Base-by-base conservation (phyloP, 2,888 invertebrate species). In the Linnaemya vulpina region DNA sequence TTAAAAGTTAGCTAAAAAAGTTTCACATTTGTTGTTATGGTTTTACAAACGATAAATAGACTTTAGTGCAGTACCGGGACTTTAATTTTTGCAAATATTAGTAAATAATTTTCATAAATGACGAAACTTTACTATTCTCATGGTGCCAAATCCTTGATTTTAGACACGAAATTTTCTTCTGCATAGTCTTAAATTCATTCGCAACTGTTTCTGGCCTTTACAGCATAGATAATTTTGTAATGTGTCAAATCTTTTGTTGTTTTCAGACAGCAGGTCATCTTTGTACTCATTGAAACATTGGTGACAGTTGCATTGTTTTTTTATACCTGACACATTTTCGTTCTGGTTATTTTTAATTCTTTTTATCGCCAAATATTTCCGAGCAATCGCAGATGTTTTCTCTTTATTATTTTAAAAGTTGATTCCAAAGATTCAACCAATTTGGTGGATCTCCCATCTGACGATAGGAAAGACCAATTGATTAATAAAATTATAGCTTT, bases 111-210 rank as follows among this genome's bases (percentile, higher is more conserved):
- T n/a, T 60, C 30, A 35, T 22, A 17, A 35, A 17, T 22, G 35
- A 60, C 8, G 46, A 10, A 11, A 43, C 22, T 17, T 17, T 43
- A 1, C 38, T 20, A 43, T 63, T 63, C 20, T 63, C 22, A 3
- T 63, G 63, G 40, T 43, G 15, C 22, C 43, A 43, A 20, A 43
- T 43, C 43, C 25, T 40, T n/a, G 63, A 22, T 22, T 63, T 63
- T 22, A 43, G 22, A 22, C 15, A 43, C 22, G 22, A 0, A 43
- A 63, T 20, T 43, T 63, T 22, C 3, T 22, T 15, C 22, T 63
- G 22, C 22, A 40, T 63, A 43, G 15, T 43, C 43, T 63, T 43
- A 8, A 43, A 43, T n/a, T 63, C 43, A 22, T 11, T 15, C 5
- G 40, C 43, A 43, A 22, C 63, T 20, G 13, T 63, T 25, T 43